Conservation (phyloP, 2,113 vertebrate species). For the Prolemur simus region DNA sequence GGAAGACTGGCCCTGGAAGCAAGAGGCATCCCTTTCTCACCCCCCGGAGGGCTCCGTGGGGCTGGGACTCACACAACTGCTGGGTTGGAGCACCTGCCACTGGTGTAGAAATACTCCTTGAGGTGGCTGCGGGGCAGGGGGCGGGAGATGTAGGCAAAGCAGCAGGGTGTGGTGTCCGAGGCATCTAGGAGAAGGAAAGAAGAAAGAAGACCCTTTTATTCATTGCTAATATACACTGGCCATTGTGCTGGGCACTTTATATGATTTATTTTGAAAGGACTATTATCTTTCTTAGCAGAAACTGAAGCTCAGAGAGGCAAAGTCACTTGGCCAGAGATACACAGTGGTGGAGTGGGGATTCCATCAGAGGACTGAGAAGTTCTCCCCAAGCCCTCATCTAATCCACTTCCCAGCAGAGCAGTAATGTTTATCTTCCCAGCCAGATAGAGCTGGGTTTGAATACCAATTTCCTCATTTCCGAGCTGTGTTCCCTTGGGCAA, state of each 20-base stretch:
- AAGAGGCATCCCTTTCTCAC: neutral
- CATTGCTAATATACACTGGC: neutral
- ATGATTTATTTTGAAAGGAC: neutral
- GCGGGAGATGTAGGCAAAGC: constrained; percentile 63
- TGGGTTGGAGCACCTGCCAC: constrained; percentile 68
- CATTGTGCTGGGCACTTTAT: neutral
- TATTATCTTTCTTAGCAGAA: neutral
- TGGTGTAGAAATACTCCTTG: constrained; percentile 79
- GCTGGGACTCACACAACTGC: constrained; percentile 74
- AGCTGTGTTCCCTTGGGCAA: neutral
- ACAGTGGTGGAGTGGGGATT: neutral
- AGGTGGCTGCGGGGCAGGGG: constrained; percentile 57
- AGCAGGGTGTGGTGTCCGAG: constrained; percentile 75
- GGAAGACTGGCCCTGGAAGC: neutral
- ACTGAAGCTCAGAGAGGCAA: neutral
- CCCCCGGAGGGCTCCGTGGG: neutral
- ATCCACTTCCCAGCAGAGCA: neutral
- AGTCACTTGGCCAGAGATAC: neutral
- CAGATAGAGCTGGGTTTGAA: neutral
- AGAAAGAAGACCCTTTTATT: neutral
- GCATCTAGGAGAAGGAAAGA: constrained; percentile 59
- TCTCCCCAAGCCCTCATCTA: neutral
- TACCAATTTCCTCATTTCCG: neutral
- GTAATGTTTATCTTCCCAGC: neutral
- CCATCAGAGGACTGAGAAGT: neutral